Conservation (phyloP, 1,140 invertebrate species). For the Drosophila ficusphila region DNA sequence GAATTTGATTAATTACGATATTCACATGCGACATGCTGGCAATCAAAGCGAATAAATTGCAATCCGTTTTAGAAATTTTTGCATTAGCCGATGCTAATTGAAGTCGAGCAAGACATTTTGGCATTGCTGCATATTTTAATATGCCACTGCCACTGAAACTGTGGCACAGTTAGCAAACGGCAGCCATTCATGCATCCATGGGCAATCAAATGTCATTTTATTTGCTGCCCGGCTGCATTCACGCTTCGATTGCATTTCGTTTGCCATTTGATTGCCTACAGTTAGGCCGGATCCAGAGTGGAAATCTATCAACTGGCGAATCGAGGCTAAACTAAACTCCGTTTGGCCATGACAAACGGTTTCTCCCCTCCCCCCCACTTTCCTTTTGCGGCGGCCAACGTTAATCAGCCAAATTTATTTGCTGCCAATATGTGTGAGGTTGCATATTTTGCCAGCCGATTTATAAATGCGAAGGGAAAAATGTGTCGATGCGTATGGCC, state of each 20-base stretch:
- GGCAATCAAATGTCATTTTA: slow-evolving; percentile 43
- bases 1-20: slow-evolving; percentile 27
- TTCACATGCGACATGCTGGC: slow-evolving; percentile 3
- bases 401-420: slow-evolving; percentile 70
- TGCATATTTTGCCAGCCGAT: slow-evolving; percentile 43
- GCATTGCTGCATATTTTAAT: slow-evolving; percentile 29
- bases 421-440: slow-evolving; percentile 42
- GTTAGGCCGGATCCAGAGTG: not conserved
- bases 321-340: slow-evolving; percentile 18
- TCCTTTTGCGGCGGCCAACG: slow-evolving; percentile 4
- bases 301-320: slow-evolving; percentile 13
- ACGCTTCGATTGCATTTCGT: slow-evolving; percentile 19
- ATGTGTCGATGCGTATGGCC: slow-evolving; percentile 43
- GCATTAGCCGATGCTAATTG: slow-evolving; percentile 23
- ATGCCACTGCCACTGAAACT: not conserved
- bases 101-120: slow-evolving; percentile 6
- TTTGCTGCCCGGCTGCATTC: slow-evolving; percentile 23
- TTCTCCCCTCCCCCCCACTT: not conserved
- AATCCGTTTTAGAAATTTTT: not conserved
- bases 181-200: slow-evolving; percentile 35
- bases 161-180: no score
- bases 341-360: slow-evolving; percentile 15
- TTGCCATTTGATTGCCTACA: slow-evolving; percentile 25
- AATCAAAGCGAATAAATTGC: not conserved
- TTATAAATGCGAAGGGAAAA: slow-evolving; percentile 63